Conservation (phyloP, 2,113 vertebrate species). For the Sapayoa aenigma region DNA sequence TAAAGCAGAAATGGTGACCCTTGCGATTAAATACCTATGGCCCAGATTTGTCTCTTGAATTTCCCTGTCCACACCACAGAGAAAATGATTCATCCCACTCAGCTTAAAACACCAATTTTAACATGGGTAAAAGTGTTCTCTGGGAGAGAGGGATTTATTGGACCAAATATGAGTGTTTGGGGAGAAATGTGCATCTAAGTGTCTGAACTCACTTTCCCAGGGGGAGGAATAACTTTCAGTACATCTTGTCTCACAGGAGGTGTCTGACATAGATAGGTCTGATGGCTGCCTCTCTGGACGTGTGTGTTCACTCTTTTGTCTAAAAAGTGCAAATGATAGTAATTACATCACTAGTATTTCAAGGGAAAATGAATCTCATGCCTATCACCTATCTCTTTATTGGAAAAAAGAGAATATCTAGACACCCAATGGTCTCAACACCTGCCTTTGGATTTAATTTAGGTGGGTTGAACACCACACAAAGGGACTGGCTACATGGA, state of each 20-base stretch:
- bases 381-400: background rate
- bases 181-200: background rate
- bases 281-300: background rate
- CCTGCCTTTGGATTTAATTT: background rate
- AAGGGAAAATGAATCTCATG: background rate
- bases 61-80: background rate
- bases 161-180: background rate
- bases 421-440: fast-evolving
- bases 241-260: background rate
- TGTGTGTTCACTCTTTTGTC: background rate
- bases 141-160: background rate
- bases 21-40: background rate
- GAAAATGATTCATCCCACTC: background rate
- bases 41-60: background rate
- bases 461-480: background rate
- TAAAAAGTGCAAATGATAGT: background rate
- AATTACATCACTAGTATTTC: background rate
- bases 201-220: background rate
- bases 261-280: background rate
- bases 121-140: background rate
- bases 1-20: background rate
- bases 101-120: background rate
- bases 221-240: background rate
- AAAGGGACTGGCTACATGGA: fast-evolving
- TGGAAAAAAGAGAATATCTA: background rate